phyloP scores from a whole-genome alignment of 2,888 invertebrate genomes.

The Lasioglossum zephyrum region DNA sequence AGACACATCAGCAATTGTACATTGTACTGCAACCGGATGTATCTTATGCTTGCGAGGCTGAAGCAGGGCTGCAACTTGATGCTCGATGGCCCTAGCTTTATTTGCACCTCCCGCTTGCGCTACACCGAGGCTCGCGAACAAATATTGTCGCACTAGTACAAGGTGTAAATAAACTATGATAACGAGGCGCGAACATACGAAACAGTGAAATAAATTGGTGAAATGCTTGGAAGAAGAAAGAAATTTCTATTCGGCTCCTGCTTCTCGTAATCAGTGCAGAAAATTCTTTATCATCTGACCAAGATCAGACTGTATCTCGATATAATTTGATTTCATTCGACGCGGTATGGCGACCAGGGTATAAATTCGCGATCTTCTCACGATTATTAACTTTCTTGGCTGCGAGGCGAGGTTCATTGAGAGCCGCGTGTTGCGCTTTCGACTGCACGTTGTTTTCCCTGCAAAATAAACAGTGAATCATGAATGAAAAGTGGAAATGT shows the following conservation, averaged over 20 bases:
- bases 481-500: not conserved
- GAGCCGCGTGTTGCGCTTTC: not conserved
- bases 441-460: not conserved
- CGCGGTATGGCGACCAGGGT: not conserved
- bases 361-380: not conserved
- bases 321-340: not conserved
- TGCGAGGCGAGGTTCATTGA: not conserved
- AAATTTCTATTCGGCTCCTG: not conserved
- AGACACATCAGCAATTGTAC: conserved; percentile 1
- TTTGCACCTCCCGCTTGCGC: not conserved
- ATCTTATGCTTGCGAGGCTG: not conserved
- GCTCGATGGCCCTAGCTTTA: not conserved
- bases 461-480: not conserved
- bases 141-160: not conserved
- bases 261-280: not conserved
- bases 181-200: not conserved
- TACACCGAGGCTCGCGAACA: not conserved
- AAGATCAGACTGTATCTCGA: not conserved
- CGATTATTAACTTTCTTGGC: not conserved
- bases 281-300: not conserved
- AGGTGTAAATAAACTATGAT: not conserved
- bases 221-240: not conserved
- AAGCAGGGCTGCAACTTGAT: not conserved
- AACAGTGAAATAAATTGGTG: not conserved
- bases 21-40: conserved; percentile 7